Conservation (phyloP, 2,797 vertebrate species). For the Tauraco hartlaubi region DNA sequence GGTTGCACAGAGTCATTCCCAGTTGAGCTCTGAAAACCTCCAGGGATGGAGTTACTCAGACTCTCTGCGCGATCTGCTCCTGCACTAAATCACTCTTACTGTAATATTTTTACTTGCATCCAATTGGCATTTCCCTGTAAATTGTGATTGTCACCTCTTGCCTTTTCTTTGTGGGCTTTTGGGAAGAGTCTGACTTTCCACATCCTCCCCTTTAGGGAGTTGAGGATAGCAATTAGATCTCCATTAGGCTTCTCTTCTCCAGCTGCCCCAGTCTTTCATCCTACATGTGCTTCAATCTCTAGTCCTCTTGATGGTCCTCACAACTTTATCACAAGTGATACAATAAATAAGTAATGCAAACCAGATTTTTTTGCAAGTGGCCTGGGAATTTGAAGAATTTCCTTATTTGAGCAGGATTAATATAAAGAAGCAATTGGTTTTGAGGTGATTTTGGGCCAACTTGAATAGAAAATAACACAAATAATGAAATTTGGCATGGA, state of each 20-base stretch:
- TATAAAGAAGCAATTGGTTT: not conserved
- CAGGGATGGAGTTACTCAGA: not conserved
- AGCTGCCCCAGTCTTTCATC: not conserved
- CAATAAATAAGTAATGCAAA: not conserved
- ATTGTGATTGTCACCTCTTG: not conserved
- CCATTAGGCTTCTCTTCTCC: not conserved
- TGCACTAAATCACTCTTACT: fast-evolving
- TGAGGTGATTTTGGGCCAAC: not conserved
- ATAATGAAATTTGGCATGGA: not conserved
- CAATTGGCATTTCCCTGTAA: not conserved
- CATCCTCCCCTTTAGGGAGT: not conserved
- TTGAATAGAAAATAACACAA: not conserved
- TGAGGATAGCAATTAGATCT: not conserved
- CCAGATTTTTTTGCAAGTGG: not conserved
- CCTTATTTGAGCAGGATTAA: not conserved
- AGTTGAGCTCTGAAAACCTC: not conserved
- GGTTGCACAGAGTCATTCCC: not conserved
- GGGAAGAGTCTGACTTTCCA: not conserved
- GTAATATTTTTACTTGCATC: not conserved
- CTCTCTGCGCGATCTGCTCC: not conserved
- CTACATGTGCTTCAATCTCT: not conserved
- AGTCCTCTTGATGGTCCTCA: not conserved
- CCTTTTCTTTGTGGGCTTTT: not conserved
- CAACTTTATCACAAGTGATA: not conserved
- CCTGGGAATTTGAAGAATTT: not conserved